These are phyloP conservation scores for Drosophila bocki DNA, from an alignment of 1,140 invertebrate genomes.

Conservation along the genomic window DNA sequence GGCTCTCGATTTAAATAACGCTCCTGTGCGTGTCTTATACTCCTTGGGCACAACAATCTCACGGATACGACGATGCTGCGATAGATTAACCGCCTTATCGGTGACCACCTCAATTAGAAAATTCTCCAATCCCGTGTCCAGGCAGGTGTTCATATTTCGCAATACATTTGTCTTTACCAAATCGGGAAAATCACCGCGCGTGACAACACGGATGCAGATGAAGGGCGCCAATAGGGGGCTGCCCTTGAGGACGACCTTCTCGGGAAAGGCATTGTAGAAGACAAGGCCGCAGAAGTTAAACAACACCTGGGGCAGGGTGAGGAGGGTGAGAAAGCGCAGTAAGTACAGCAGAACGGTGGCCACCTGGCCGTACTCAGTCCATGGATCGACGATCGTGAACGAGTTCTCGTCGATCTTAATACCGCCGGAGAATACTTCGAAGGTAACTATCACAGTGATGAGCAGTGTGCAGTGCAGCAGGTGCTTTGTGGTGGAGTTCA, in stretches of 20 bases:
- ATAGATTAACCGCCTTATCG: constrained; percentile 93
- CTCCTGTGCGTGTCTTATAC: constrained; percentile 95
- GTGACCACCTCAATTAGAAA: constrained; percentile 99
- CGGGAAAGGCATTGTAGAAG: constrained; percentile 97
- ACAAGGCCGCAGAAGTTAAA: constrained; percentile 96
- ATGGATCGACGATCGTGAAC: constrained; percentile 90
- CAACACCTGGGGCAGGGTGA: constrained; percentile 95
- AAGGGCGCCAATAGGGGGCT: constrained; percentile 97
- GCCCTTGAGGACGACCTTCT: constrained; percentile 95
- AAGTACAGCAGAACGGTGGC: constrained; percentile 91
- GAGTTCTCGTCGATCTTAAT: constrained; percentile 89
- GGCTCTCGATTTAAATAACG: constrained; percentile 97
- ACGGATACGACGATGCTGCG: constrained; percentile 90
- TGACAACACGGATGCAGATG: constrained; percentile 97
- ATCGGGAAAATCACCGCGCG: constrained; percentile 97
- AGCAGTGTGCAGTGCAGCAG: constrained; percentile 92
- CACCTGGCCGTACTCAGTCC: constrained; percentile 91
- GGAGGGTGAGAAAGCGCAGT: constrained; percentile 92
- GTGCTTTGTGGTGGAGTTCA: constrained; percentile 90
- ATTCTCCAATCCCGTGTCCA: constrained; percentile 96
- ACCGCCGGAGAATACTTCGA: constrained; percentile 92
- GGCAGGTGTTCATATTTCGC: constrained; percentile 95
- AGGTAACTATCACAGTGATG: constrained; percentile 90
- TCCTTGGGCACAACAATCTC: constrained; percentile 94
- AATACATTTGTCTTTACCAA: constrained; percentile 95